phyloP scores from a whole-genome alignment of 2,797 vertebrate genomes.

The Cossypha heuglini region DNA sequence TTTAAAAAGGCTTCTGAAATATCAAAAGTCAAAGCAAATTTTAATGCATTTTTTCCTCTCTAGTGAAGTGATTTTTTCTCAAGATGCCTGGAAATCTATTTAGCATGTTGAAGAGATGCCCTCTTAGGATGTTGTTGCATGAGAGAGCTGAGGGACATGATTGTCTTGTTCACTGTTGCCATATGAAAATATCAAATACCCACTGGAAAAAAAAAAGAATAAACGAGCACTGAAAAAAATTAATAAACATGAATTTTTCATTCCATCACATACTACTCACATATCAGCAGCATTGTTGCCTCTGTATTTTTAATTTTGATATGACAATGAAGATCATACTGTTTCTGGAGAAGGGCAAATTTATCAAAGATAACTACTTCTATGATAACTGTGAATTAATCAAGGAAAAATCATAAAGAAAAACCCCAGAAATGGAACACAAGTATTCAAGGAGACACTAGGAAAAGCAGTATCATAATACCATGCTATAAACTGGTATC shows the following conservation, averaged over 20 bases:
- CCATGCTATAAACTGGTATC: neutral
- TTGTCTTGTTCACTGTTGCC: neutral
- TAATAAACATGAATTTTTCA: neutral
- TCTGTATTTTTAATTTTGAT: neutral
- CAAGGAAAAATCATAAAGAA: neutral
- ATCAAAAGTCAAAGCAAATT: neutral
- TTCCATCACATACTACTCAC: neutral
- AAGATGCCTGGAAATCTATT: neutral
- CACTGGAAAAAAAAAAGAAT: neutral
- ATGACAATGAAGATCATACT: neutral
- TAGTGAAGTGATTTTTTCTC: neutral
- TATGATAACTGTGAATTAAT: neutral
- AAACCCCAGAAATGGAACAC: neutral
- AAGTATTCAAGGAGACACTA: neutral
- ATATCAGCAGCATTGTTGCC: neutral
- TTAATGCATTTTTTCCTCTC: neutral
- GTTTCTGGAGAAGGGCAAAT: neutral
- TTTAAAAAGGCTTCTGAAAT: neutral
- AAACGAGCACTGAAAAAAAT: neutral
- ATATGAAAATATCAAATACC: neutral
- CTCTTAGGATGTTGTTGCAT: neutral
- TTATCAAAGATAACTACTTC: neutral
- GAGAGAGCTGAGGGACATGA: neutral
- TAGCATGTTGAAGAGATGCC: neutral
- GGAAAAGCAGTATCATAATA: neutral